Conservation (phyloP, 92 coral and sea anemone genomes). For the Phymanthus crucifer region DNA sequence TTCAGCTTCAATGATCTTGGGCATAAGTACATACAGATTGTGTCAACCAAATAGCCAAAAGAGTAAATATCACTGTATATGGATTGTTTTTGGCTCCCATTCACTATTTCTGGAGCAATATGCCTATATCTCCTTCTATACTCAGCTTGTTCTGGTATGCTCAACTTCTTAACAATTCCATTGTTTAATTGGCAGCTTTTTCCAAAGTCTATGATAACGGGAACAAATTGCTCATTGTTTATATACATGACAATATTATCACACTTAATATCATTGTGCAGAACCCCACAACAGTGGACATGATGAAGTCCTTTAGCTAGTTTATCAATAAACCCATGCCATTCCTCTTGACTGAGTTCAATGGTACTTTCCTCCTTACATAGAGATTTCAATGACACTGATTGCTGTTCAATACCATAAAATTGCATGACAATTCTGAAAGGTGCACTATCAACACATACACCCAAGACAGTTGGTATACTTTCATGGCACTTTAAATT, state of each 20-base stretch:
- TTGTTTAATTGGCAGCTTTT: neutral
- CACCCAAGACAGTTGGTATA: constrained; percentile 14
- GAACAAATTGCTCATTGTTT: constrained; percentile 3
- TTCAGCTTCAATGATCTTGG: neutral
- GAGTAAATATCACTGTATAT: constrained; percentile 23
- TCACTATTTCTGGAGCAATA: constrained; percentile 20
- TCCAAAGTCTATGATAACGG: constrained; percentile 19
- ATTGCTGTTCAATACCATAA: constrained; percentile 7
- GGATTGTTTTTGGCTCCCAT: constrained; percentile 23
- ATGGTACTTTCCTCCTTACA: neutral
- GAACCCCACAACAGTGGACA: constrained; percentile 14
- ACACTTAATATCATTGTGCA: constrained; percentile 28
- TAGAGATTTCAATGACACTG: constrained; percentile 4
- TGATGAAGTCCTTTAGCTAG: constrained; percentile 14
- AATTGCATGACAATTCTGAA: constrained; percentile 22
- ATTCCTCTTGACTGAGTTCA: neutral
- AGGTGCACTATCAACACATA: neutral
- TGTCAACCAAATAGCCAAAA: constrained; percentile 29
- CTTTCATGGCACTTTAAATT: constrained; percentile 14
- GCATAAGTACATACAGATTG: neutral
- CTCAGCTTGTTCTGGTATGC: neutral
- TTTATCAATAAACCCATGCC: constrained; percentile 1
- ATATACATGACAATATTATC: constrained; percentile 23
- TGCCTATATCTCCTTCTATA: constrained; percentile 6
- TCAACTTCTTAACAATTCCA: neutral